Base-by-base conservation (phyloP, 2,113 vertebrate species). In the Melanerpes aurifrons region DNA sequence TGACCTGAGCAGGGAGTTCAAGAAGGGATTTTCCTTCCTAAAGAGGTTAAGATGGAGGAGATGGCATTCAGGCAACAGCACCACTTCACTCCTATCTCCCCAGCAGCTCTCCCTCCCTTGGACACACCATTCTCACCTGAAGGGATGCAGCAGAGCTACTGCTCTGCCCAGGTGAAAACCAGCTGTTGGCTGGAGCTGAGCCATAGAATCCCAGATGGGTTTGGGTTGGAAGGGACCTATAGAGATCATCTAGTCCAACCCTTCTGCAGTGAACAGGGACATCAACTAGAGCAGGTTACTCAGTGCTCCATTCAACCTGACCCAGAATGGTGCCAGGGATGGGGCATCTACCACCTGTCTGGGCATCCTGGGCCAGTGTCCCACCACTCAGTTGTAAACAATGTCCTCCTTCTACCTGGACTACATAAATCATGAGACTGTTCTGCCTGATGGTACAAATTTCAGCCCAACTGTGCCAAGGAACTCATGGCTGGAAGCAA, bases 81-180 rank as follows among this genome's bases (percentile, higher is more conserved):
- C 15, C 6, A 3, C 61, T 67, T 48, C 62, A 21, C 16, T 37
- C 40, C 5, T 4, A 8, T 18, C 32, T 88, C 31, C 45, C 45
- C 75, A 43, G 70, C 50, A 71, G 58, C 29, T 35, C 40, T 26
- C 21, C 61, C 59, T 16, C 3, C 21, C 7, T 26, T 6, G 20
- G 14, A 25, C 56, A 22, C 59, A 12, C 1, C 0, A 58, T 25
- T 70, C 47, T 13, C 2, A 14, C 25, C 12, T 7, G 2, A 28
- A 4, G 43, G 54, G 76, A 53, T 3, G 32, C 54, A 78, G 72
- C 58, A 53, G 40, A 90, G 56, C 40, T 57, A n/a, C 72, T 82
- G 72, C 50, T 70, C 29, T 59, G 14, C 19, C n/a, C 50, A 59
- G 28, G 53, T 21, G 86, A 81, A 86, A 93, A 29, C 14, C 21